phyloP scores from a whole-genome alignment of 2,888 invertebrate genomes.

The Ceraclea dissimilis region DNA sequence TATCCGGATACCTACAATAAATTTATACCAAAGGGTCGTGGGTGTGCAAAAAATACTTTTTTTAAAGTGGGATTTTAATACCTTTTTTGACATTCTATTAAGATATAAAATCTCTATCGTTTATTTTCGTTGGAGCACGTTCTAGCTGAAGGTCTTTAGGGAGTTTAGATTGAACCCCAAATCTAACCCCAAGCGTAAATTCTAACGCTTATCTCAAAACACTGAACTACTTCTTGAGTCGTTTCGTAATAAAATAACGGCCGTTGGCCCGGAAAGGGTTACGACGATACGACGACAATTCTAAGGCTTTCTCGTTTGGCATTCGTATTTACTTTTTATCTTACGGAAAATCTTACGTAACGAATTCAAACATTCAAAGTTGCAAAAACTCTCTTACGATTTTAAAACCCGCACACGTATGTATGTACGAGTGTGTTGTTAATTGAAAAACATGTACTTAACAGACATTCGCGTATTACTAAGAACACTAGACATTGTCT shows the following conservation, averaged over 20 bases:
- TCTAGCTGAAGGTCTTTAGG: not conserved
- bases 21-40: too few species aligned
- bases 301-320: not conserved
- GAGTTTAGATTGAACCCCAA: not conserved
- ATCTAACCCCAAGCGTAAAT: not conserved
- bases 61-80: not conserved
- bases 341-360: too few species aligned
- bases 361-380: too few species aligned
- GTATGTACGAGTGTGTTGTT: too few species aligned
- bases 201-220: conserved; percentile 1
- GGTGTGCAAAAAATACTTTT: too few species aligned
- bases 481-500: too few species aligned
- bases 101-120: conserved; percentile 1
- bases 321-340: not conserved
- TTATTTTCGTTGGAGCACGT: not conserved
- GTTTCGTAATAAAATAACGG: not conserved
- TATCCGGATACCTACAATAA: too few species aligned
- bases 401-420: too few species aligned
- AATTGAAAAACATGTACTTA: too few species aligned
- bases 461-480: too few species aligned
- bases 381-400: too few species aligned
- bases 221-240: not conserved
- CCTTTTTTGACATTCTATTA: not conserved
- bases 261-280: not conserved
- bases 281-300: not conserved